Evolutionary conservation across 2,888 invertebrate genomes (phyloP), one percentile per base, ranked within the genome.

Genomic region (Drosophila ustulata): DNA sequence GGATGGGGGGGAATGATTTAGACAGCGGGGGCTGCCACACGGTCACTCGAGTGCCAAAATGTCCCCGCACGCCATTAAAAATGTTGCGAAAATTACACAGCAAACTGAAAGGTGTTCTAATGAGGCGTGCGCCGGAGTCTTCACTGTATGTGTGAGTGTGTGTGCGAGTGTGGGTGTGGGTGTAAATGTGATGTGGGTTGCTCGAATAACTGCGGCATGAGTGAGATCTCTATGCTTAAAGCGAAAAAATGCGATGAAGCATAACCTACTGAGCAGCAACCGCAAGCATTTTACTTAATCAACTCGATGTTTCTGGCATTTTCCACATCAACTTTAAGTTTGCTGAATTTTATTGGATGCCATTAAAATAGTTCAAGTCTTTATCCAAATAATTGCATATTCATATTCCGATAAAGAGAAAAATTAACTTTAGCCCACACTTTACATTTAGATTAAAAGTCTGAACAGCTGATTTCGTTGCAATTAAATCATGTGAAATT

Each of bases 1-100:
- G 51, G n/a, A 25, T 7, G 6, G 11, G n/a, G 6, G 39, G 1
- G 39, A 5, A n/a, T 9, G 34, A 37, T 37, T 37, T 43, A n/a
- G 32, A 25, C 11, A 28, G 51, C 8, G 47, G 50, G 50, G 52
- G 18, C 53, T 78, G 75, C 74, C 83, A 83, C 80, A 83, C 82
- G 83, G 83, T 83, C 84, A 83, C 73, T 83, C 73, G 85, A 87
- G 83, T 83, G 83, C 87, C 84, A 83, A 83, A 83, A 82, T 82
- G 83, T 83, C 78, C 87, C 87, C 84, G 87, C 82, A 83, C 87
- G 87, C 87, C 80, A 87, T 87, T 83, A 83, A 84, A 87, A 83
- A 80, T 84, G 87, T 84, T 83, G 78, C 85, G 87, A 84, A 87
- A 83, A 84, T 83, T 87, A 78, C 80, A 78, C 70, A 82, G 82